Evolutionary conservation across 1,140 invertebrate genomes (phyloP).

Genomic region (Aphaenogaster ashmeadi): DNA sequence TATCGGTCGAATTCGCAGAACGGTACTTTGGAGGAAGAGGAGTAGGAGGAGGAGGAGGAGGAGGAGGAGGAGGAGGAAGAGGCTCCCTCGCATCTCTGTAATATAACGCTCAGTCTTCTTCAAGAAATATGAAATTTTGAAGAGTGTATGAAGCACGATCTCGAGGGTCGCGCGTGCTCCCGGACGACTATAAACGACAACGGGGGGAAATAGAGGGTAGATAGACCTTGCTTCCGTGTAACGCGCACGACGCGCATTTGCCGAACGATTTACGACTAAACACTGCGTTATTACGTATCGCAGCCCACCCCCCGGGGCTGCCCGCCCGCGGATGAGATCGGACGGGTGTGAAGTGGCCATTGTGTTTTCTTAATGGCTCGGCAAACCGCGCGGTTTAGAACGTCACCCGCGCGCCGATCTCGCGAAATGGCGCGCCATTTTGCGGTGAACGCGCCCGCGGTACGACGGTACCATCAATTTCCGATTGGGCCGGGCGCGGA

Average conservation of each 20-base stretch:
- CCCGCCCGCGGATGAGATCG: conserved; percentile 12
- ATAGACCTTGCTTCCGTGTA: conserved; percentile 38
- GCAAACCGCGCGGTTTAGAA: conserved; percentile 63
- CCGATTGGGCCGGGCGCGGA: conserved; percentile 47
- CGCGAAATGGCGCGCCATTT: conserved; percentile 56
- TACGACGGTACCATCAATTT: conserved; percentile 58
- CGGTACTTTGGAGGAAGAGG: neutral
- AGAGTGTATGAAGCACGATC: conserved; percentile 17
- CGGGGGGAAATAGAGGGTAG: conserved; percentile 7
- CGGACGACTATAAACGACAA: neutral
- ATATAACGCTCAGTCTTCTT: conserved; percentile 38
- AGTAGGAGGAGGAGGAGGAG: neutral
- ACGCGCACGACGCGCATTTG: conserved; percentile 40
- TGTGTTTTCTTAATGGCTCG: conserved; percentile 77
- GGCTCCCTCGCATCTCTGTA: neutral
- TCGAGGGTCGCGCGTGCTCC: conserved; percentile 30
- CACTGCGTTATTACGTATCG: conserved; percentile 62
- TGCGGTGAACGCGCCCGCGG: conserved; percentile 41
- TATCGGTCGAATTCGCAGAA: conserved; percentile 17
- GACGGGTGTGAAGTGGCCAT: conserved; percentile 60
- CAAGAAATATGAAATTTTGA: conserved; percentile 55
- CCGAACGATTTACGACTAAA: conserved; percentile 69
- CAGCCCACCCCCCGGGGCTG: neutral
- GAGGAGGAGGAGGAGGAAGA: neutral
- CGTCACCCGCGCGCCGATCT: conserved; percentile 33